These are phyloP conservation scores for Cranoglanis bouderius DNA, from an alignment of 2,113 vertebrate genomes.

Conservation along the genomic window DNA sequence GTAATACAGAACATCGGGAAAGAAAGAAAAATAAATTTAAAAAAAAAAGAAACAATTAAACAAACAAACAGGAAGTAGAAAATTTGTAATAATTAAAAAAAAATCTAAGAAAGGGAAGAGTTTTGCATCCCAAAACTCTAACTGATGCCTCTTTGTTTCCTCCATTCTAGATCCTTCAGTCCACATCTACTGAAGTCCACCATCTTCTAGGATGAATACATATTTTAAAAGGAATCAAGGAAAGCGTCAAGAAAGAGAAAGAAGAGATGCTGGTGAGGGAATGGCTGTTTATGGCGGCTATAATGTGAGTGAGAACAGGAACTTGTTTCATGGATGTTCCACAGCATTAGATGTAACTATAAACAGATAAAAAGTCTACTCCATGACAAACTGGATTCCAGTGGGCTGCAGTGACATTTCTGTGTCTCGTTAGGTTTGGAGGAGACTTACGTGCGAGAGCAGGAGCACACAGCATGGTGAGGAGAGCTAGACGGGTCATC, in stretches of 20 bases:
- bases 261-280: not conserved
- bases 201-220: not conserved
- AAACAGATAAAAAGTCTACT: not conserved
- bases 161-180: not conserved
- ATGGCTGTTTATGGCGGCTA: not conserved
- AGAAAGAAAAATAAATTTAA: no score
- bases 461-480: slow-evolving; percentile 36
- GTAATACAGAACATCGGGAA: not conserved
- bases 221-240: not conserved
- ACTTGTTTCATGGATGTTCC: not conserved
- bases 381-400: not conserved
- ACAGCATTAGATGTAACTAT: not conserved
- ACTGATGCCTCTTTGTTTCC: no score
- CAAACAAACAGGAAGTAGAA: not conserved
- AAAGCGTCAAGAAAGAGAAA: not conserved
- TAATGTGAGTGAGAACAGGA: not conserved
- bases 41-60: no score
- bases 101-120: not conserved
- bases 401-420: not conserved
- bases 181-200: not conserved
- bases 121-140: not conserved
- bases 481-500: slow-evolving; percentile 27
- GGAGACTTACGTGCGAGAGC: slow-evolving; percentile 49
- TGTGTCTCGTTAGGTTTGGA: not conserved
- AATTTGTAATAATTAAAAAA: no score